A percentile compares a stretch with the other conserved stretches of the same genome.
phyloP scores from a whole-genome alignment of 2,113 vertebrate species.

The Rhabdomys dilectus region DNA sequence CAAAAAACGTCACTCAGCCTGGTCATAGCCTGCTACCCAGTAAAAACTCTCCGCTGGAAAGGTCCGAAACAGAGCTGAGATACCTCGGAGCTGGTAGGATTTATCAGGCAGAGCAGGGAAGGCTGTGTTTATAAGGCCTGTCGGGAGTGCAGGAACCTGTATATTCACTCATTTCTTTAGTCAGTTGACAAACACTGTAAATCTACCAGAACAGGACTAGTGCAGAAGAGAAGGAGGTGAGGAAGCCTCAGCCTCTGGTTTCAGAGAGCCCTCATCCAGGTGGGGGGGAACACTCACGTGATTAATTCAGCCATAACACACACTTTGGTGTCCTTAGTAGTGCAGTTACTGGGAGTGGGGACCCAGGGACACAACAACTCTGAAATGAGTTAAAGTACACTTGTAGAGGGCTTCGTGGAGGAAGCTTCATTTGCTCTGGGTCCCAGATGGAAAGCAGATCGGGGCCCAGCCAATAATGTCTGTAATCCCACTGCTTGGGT shows the following conservation, averaged over 20 bases:
- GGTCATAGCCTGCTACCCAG: background rate
- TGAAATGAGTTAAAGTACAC: background rate
- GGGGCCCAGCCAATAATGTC: no score
- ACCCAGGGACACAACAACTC: background rate
- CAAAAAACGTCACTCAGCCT: background rate
- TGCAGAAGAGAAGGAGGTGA: background rate
- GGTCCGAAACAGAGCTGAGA: background rate
- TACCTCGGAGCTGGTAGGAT: background rate
- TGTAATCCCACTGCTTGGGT: no score
- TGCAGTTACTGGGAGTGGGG: background rate
- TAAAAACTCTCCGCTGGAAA: background rate
- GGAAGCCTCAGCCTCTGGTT: background rate
- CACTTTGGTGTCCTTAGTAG: background rate
- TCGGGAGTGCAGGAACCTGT: background rate
- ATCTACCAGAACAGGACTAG: background rate
- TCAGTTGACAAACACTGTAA: background rate
- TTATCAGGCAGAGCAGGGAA: background rate
- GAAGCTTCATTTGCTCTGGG: background rate
- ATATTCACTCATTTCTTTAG: background rate
- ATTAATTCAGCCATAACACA: background rate
- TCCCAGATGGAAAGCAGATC: background rate
- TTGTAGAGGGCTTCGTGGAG: background rate
- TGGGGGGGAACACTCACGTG: background rate
- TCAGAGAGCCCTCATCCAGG: background rate
- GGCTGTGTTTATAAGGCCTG: background rate